phyloP scores from a whole-genome alignment of 2,113 vertebrate genomes.

The Eclectus roratus region DNA sequence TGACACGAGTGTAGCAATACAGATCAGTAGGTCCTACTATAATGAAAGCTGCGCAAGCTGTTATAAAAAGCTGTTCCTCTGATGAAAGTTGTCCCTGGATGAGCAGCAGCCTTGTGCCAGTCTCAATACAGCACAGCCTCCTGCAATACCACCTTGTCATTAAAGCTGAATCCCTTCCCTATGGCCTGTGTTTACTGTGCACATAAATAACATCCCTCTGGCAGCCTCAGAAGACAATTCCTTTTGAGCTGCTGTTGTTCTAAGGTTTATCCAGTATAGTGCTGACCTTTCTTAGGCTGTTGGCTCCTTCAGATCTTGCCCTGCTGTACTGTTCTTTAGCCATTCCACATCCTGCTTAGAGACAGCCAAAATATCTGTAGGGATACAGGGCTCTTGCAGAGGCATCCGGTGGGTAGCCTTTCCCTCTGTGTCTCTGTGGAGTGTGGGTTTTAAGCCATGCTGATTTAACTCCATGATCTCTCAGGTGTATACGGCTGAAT shows the following conservation, averaged over 20 bases:
- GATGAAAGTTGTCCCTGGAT: background rate
- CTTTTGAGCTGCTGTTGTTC: background rate
- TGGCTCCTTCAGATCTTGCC: background rate
- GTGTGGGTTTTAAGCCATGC: background rate
- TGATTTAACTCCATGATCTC: background rate
- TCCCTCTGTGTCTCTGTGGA: background rate
- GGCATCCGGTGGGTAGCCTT: background rate
- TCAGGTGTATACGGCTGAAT: background rate
- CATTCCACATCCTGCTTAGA: background rate
- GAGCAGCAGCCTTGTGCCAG: background rate
- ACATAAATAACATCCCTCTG: background rate
- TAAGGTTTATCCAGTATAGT: background rate
- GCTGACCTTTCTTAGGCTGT: background rate
- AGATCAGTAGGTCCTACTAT: background rate
- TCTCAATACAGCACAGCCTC: background rate
- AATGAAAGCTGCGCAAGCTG: background rate
- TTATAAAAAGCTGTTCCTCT: background rate
- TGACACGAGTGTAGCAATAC: background rate
- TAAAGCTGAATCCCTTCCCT: background rate
- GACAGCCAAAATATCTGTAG: background rate
- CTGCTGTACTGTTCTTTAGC: background rate
- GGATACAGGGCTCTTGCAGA: background rate
- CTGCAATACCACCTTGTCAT: background rate
- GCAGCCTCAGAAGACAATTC: background rate
- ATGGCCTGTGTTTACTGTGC: background rate